Conservation (phyloP, 1,140 invertebrate species). For the Nephila pilipes region DNA sequence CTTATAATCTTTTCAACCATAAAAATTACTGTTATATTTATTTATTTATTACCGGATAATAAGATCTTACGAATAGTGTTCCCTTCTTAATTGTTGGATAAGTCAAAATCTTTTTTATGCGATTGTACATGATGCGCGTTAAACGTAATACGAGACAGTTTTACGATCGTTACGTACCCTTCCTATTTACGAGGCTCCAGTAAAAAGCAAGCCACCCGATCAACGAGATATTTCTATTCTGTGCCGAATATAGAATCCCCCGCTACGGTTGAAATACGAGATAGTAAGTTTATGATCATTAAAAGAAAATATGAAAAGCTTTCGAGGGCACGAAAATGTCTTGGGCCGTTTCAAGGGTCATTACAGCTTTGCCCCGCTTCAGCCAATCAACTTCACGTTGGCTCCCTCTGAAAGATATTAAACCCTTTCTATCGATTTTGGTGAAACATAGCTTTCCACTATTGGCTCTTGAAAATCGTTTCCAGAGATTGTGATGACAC, state of each 20-base stretch:
- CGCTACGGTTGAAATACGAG: conserved; percentile 29
- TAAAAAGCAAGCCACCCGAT: not conserved
- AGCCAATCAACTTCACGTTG: conserved; percentile 37
- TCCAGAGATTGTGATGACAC: conserved; percentile 30
- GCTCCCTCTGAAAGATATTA: conserved; percentile 49
- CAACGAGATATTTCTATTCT: conserved; percentile 33
- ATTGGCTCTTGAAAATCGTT: conserved; percentile 32
- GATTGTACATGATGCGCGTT: not conserved
- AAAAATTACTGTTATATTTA: too few relatives aligned
- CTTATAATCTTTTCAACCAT: too few relatives aligned
- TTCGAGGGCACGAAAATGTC: conserved; percentile 37
- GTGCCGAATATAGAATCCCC: conserved; percentile 25
- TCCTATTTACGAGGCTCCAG: not conserved
- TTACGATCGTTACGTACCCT: not conserved
- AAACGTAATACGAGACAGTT: not conserved
- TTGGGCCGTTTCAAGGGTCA: conserved; percentile 57
- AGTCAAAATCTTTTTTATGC: too few relatives aligned
- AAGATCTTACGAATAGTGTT: too few relatives aligned
- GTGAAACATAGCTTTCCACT: conserved; percentile 16
- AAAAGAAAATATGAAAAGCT: conserved; percentile 57
- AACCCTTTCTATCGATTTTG: conserved; percentile 59
- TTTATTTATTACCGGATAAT: too few relatives aligned
- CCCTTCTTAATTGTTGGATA: too few relatives aligned
- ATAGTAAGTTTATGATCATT: conserved; percentile 69
- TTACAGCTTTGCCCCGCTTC: conserved; percentile 31